Conservation (phyloP, 2,113 vertebrate species). For the Myotis lucifugus region DNA sequence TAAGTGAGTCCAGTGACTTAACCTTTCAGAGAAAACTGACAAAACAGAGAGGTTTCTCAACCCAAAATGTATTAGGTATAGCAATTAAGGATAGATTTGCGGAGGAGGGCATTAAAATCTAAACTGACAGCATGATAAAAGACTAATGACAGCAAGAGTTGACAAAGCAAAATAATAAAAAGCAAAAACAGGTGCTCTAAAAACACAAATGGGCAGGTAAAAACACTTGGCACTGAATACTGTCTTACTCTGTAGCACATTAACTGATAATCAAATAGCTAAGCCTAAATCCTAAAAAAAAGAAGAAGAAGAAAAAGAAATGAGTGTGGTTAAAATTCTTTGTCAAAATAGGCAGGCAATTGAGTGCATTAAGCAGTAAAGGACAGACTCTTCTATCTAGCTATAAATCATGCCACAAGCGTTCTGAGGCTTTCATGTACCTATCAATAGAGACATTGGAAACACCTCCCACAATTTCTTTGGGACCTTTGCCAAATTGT, state of each 20-base stretch:
- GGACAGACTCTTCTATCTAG: background rate
- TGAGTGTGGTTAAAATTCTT: background rate
- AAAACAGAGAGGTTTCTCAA: background rate
- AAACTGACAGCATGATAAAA: background rate
- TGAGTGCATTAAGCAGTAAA: background rate
- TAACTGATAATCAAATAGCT: background rate
- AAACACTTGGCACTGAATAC: background rate
- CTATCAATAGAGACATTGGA: background rate
- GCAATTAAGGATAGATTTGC: background rate
- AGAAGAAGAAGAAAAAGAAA: background rate
- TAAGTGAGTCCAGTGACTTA: background rate
- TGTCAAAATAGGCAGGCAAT: background rate
- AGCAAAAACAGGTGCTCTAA: background rate
- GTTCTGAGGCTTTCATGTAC: background rate
- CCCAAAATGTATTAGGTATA: background rate
- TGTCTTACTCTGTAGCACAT: background rate
- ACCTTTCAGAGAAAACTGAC: background rate
- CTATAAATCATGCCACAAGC: background rate
- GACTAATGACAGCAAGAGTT: background rate
- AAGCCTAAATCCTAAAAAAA: background rate
- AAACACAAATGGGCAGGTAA: background rate
- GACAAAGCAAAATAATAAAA: background rate
- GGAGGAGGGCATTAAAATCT: background rate
- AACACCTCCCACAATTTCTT: background rate
- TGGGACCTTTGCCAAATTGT: background rate